phyloP scores from a whole-genome alignment of 2,797 vertebrate genomes.

The Rhabdomys pumilio region DNA sequence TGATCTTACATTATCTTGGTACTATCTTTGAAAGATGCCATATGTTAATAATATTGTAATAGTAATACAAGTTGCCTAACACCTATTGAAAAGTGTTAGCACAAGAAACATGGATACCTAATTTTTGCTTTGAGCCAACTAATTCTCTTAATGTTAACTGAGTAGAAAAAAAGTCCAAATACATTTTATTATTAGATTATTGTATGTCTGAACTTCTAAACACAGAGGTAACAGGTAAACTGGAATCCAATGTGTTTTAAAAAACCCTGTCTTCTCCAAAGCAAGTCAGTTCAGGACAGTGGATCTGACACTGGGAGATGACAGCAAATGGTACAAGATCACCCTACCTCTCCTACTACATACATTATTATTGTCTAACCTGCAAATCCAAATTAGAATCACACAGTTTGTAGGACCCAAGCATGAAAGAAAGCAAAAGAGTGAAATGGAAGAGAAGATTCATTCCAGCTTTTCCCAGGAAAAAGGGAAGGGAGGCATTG shows the following conservation, averaged over 20 bases:
- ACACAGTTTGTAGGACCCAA: neutral
- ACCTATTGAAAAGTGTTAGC: constrained; percentile 31
- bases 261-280: neutral
- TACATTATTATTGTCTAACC: neutral
- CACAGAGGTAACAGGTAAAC: neutral
- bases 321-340: neutral
- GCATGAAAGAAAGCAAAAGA: neutral
- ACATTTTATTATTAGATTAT: constrained; percentile 28
- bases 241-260: neutral
- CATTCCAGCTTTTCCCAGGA: neutral
- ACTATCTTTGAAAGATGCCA: neutral
- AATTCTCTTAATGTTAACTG: neutral
- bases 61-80: constrained; percentile 31
- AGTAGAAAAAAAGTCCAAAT: constrained; percentile 11
- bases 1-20: constrained; percentile 1
- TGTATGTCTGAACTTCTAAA: neutral
- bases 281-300: neutral
- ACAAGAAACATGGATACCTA: neutral
- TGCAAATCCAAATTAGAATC: neutral
- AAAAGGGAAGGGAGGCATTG: neutral
- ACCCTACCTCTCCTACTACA: neutral
- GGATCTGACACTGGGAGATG: neutral
- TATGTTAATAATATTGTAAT: constrained; percentile 42
- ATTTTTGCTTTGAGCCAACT: neutral
- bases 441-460: constrained; percentile 5